phyloP scores from a whole-genome alignment of 2,888 invertebrate species.

The Cataglyphis rosenhaueri region DNA sequence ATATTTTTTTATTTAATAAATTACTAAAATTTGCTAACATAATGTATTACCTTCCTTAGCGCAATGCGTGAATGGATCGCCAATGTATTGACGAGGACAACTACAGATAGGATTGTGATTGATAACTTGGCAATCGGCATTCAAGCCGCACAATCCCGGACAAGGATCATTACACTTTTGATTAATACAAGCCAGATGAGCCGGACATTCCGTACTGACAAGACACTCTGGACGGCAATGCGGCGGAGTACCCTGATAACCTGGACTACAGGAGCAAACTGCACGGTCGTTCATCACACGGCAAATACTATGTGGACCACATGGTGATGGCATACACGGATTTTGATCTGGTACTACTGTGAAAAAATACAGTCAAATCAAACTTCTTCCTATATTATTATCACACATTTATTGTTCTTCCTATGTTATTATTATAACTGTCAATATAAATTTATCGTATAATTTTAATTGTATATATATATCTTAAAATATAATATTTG shows the following conservation, averaged over 20 bases:
- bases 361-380: conserved; percentile 10
- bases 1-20: background rate
- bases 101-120: conserved; percentile 89
- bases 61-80: conserved; percentile 88
- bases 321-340: conserved; percentile 88
- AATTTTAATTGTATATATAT: background rate
- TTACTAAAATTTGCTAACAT: background rate
- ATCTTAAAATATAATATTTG: background rate
- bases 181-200: conserved; percentile 88
- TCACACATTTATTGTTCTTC: background rate
- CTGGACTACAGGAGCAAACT: conserved; percentile 88
- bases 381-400: background rate
- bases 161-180: conserved; percentile 89
- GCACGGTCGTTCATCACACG: conserved; percentile 87
- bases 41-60: conserved; percentile 83
- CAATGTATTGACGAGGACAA: conserved; percentile 87
- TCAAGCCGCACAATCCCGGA: conserved; percentile 87
- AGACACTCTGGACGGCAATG: conserved; percentile 88
- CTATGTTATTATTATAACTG: background rate
- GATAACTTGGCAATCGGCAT: conserved; percentile 87
- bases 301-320: conserved; percentile 88
- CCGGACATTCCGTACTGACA: conserved; percentile 88
- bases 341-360: conserved; percentile 84
- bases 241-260: conserved; percentile 88
- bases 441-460: background rate